Conservation (phyloP, 1,140 invertebrate genomes). For the Magallana ariakensis region DNA sequence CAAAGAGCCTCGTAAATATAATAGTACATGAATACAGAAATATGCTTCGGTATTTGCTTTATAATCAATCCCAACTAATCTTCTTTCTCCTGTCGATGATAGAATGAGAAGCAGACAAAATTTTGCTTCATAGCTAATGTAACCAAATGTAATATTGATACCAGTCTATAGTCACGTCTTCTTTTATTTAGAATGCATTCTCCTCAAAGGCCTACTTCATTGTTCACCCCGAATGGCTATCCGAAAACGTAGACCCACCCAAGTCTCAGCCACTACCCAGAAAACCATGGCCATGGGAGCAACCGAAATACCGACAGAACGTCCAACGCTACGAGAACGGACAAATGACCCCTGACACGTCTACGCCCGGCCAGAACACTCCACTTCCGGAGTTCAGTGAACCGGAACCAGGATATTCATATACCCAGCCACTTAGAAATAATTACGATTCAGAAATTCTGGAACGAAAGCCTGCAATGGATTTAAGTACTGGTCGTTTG, state of each 20-base stretch:
- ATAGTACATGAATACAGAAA: too few species aligned
- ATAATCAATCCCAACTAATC: too few species aligned
- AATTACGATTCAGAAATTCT: slow-evolving; percentile 25
- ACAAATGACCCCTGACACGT: slow-evolving; percentile 39
- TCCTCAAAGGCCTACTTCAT: slow-evolving; percentile 62
- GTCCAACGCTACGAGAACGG: slow-evolving; percentile 53
- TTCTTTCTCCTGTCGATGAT: too few species aligned
- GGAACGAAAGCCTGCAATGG: background rate
- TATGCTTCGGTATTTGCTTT: too few species aligned
- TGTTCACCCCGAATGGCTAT: slow-evolving; percentile 68
- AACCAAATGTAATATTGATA: too few species aligned
- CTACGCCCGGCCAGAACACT: background rate
- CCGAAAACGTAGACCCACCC: slow-evolving; percentile 61
- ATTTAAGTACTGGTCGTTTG: background rate
- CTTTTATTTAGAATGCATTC: slow-evolving; percentile 61
- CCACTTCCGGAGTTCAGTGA: background rate
- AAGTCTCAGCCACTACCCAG: slow-evolving; percentile 59
- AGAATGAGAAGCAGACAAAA: too few species aligned
- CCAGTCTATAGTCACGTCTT: background rate
- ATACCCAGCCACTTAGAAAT: slow-evolving; percentile 17
- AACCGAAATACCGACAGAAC: slow-evolving; percentile 66
- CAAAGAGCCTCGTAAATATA: too few species aligned
- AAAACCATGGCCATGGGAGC: slow-evolving; percentile 71
- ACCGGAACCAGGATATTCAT: slow-evolving; percentile 15
- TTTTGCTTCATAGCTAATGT: too few species aligned